Evolutionary conservation across 2,888 invertebrate species (phyloP).

Genomic region (Epistrophella euchroma): DNA sequence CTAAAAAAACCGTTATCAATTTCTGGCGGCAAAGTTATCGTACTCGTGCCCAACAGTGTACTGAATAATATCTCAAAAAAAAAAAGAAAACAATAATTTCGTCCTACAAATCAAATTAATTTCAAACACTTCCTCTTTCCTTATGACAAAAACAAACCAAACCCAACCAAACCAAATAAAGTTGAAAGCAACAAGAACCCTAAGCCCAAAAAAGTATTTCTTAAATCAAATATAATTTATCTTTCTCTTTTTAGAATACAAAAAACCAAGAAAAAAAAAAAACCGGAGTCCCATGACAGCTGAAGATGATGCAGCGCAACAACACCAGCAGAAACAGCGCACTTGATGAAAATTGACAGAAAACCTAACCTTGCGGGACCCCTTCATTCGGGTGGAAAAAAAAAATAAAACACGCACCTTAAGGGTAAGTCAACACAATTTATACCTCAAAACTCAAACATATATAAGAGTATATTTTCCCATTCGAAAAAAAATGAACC

Average conservation of each 20-base stretch:
- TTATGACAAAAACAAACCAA: conserved; percentile 3
- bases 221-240: conserved; percentile 69
- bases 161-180: neutral
- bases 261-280: conserved; percentile 4
- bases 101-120: neutral
- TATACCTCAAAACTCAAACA: conserved; percentile 18
- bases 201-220: conserved; percentile 8
- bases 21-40: too few species aligned
- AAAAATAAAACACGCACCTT: conserved; percentile 41
- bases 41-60: neutral
- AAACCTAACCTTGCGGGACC: conserved; percentile 42
- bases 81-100: neutral
- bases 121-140: neutral
- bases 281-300: conserved; percentile 28
- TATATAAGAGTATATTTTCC: neutral
- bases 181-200: conserved; percentile 34
- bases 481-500: conserved; percentile 46
- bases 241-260: conserved; percentile 54
- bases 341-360: conserved; percentile 49
- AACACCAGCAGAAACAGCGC: neutral
- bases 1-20: too few species aligned
- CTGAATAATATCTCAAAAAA: neutral
- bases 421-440: conserved; percentile 61
- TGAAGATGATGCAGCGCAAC: conserved; percentile 6
- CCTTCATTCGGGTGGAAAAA: neutral